These are phyloP conservation scores for Polymixis flavicincta DNA, from an alignment of 2,888 invertebrate genomes.

Conservation along the genomic window DNA sequence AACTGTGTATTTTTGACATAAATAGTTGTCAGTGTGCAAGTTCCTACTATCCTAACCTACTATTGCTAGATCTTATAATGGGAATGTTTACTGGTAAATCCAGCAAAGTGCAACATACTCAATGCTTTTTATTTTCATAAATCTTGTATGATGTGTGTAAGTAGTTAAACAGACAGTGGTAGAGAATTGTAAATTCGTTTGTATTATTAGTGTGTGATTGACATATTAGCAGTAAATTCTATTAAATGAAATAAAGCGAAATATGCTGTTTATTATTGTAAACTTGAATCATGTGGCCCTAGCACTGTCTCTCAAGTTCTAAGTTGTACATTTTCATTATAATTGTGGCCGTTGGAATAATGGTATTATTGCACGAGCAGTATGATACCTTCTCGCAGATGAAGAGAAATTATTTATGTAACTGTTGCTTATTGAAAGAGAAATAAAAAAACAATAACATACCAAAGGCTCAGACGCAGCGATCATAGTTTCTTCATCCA, in stretches of 20 bases:
- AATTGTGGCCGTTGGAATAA: not conserved
- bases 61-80: too few species aligned
- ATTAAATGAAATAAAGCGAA: too few species aligned
- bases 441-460: conserved; percentile 68
- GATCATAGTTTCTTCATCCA: conserved; percentile 97
- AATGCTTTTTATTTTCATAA: not conserved
- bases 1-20: not conserved
- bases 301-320: not conserved
- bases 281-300: not conserved
- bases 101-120: not conserved
- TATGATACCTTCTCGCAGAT: not conserved
- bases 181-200: not conserved
- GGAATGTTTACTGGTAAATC: not conserved
- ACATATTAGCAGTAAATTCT: not conserved
- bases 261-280: not conserved
- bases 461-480: conserved; percentile 97
- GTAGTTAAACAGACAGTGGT: not conserved
- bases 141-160: not conserved
- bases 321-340: too few species aligned
- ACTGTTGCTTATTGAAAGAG: conserved; percentile 10
- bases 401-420: not conserved
- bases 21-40: too few species aligned
- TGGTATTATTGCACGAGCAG: too few species aligned
- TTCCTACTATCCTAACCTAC: too few species aligned
- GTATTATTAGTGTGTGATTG: not conserved